Conservation (phyloP, 2,888 invertebrate species). For the Stenurella melanura region DNA sequence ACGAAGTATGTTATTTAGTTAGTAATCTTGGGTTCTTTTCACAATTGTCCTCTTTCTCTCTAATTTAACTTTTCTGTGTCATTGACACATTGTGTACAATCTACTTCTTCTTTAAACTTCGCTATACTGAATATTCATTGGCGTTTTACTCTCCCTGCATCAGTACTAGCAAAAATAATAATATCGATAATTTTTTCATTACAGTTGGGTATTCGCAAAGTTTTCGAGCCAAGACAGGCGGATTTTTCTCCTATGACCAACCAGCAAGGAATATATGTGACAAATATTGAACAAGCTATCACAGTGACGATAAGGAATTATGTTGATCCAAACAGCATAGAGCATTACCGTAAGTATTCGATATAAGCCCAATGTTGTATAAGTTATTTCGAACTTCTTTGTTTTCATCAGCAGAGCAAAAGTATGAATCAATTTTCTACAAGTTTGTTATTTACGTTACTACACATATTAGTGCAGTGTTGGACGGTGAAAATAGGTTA, state of each 20-base stretch:
- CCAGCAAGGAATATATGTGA: conserved; percentile 85
- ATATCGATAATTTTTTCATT: conserved; percentile 39
- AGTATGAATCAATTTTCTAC: too few relatives aligned
- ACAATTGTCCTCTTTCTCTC: too few relatives aligned
- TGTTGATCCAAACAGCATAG: conserved; percentile 73
- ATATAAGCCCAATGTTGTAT: not conserved
- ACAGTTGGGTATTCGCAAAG: conserved; percentile 85
- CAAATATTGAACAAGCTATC: conserved; percentile 89
- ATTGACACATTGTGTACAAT: too few relatives aligned
- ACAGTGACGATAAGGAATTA: conserved; percentile 89
- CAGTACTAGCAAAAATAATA: not conserved
- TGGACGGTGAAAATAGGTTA: too few relatives aligned
- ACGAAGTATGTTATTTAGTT: too few relatives aligned
- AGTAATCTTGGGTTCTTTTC: too few relatives aligned
- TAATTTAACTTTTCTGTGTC: too few relatives aligned
- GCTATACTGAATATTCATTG: not conserved
- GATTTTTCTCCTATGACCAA: conserved; percentile 88
- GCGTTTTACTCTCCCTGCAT: not conserved
- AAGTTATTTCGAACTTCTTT: too few relatives aligned
- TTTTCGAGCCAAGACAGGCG: conserved; percentile 87
- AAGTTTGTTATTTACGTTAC: too few relatives aligned
- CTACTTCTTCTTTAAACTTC: too few relatives aligned
- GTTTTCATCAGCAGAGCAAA: too few relatives aligned
- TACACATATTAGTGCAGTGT: too few relatives aligned
- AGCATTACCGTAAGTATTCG: conserved; percentile 58